Evolutionary conservation across 2,888 invertebrate genomes (phyloP).

Genomic region (Campopleginae sp.): DNA sequence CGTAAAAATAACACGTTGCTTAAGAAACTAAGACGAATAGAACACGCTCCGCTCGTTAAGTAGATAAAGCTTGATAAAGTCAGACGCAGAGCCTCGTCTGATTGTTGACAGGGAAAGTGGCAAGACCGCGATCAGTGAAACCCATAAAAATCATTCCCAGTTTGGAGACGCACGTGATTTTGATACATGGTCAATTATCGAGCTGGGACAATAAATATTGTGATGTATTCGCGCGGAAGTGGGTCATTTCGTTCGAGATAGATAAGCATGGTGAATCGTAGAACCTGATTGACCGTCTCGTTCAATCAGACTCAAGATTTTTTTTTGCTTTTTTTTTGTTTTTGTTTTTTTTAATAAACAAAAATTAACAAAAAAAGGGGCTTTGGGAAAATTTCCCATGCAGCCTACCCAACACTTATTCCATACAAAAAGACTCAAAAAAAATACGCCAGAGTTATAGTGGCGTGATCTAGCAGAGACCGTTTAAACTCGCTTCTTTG

Average conservation of each 20-base stretch:
- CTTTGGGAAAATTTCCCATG: no score
- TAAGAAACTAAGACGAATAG: constrained; percentile 41
- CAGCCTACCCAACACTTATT: no score
- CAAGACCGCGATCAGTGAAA: constrained; percentile 27
- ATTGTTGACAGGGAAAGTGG: constrained; percentile 52
- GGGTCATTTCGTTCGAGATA: constrained; percentile 35
- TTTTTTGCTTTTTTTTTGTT: no score
- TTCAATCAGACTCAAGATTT: constrained; percentile 20
- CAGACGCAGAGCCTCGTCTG: constrained; percentile 49
- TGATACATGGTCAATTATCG: background rate
- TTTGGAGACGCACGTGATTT: background rate
- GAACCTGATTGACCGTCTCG: constrained; percentile 28
- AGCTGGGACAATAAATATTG: constrained; percentile 27
- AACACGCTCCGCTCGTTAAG: constrained; percentile 62
- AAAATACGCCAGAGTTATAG: constrained; percentile 45
- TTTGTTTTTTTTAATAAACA: no score
- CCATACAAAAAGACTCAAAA: no score
- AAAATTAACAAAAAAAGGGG: no score
- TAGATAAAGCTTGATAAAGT: constrained; percentile 63
- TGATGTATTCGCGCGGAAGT: constrained; percentile 32
- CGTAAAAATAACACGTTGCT: constrained; percentile 34
- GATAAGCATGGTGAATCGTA: constrained; percentile 30
- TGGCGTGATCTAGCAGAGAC: constrained; percentile 70
- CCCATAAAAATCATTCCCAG: constrained; percentile 17
- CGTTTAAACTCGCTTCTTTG: constrained; percentile 39